Evolutionary conservation across 2,797 vertebrate genomes (phyloP).

Genomic region (Pelochelys cantorii): DNA sequence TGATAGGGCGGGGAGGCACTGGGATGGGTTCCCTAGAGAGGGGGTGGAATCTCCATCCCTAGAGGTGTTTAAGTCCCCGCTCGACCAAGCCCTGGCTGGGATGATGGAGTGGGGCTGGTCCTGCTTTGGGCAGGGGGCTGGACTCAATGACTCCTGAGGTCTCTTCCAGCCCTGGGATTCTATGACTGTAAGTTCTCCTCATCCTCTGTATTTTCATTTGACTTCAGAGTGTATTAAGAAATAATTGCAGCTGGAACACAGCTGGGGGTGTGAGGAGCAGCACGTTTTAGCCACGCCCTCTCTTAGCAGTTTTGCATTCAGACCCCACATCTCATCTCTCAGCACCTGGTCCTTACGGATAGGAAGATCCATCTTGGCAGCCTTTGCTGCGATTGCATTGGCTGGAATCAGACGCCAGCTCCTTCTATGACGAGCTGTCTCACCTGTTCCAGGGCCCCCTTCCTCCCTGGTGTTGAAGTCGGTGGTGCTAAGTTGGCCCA

Average conservation of each 20-base stretch:
- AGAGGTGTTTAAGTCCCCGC: no score
- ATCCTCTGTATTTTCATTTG: background rate
- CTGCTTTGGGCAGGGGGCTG: no score
- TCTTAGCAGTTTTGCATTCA: background rate
- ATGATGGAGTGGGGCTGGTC: no score
- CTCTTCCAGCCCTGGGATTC: no score
- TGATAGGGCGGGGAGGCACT: background rate
- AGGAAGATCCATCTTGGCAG: background rate
- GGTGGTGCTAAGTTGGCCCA: background rate
- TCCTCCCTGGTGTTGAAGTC: background rate
- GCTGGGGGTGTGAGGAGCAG: background rate
- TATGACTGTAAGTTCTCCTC: background rate
- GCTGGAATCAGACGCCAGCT: background rate
- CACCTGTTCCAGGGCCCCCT: background rate
- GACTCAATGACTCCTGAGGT: no score
- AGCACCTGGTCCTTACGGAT: no score
- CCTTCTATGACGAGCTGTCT: background rate
- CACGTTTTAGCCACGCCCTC: background rate
- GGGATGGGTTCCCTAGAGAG: no score
- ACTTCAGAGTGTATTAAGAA: background rate
- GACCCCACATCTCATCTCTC: background rate
- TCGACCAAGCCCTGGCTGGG: no score
- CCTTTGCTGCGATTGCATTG: background rate
- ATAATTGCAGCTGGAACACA: background rate
- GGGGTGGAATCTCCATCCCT: no score